Evolutionary conservation across 1,140 invertebrate species (phyloP), one percentile per base, ranked within the genome.

Genomic region (Macrobrachium nipponense): DNA sequence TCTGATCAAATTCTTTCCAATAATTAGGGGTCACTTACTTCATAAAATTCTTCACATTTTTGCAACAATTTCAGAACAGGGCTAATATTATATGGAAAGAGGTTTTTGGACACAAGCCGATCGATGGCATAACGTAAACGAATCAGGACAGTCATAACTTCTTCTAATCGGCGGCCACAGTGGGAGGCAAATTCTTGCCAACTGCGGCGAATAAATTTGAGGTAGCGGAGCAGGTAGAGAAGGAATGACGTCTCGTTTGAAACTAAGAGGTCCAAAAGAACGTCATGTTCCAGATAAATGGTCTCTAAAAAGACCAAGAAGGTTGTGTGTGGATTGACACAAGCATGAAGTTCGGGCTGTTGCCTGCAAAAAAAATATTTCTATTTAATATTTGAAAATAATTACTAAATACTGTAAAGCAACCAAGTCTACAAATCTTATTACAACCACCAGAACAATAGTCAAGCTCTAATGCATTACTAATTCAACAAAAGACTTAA

Each of bases 201-300:
- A 90, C 96, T 96, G 88, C 95, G 93, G 87, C 95, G 92, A 17
- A 96, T 94, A 92, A 96, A 97, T 89, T 97, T 97, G 23, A 98
- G 92, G 90, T 97, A 95, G 88, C 96, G 93, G 76, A 97, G 92
- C 76, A 98, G 92, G 92, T 98, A 98, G 6, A 97, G 91, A 66
- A 98, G 91, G 90, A 97, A 98, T 91, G 96, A 97, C 8, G 96
- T 98, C 91, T 98, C 96, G 90, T 97, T 97, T 89, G 96, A 97
- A 43, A 97, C 95, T 82, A 98, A 93, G 90, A 96, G 94, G 92
- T 98, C 97, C 60, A 98, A 91, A 23, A 98, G 90, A 1, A 97
- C 94, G 90, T 95, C 94, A 17, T 94, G 94, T 90, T 97, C 96
- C 90, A 96, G 95, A 70, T 95, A 95, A 18, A 97, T 95, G 70